Evolutionary conservation across 2,888 invertebrate species (phyloP), one percentile per base, ranked within the genome.

Genomic region (Eristalis intricaria): DNA sequence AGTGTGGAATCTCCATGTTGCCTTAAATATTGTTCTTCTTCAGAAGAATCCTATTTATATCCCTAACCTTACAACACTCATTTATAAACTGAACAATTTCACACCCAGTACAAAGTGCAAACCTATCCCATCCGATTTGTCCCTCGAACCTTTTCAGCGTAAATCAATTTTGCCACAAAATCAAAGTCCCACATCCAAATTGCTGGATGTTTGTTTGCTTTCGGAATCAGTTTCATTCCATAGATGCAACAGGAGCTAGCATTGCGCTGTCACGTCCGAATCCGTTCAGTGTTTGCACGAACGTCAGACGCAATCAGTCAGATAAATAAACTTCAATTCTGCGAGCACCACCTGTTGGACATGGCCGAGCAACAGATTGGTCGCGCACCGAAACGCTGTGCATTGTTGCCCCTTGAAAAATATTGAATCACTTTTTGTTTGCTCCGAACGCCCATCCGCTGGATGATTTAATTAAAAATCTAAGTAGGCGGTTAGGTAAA

Each of bases 291-390:
- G 75, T 75, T 80, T 80, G 50, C 66, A 69, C 69, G 35, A 75
- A 68, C 58, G 66, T 26, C 64, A 38, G 43, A 64, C 61, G 65
- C 70, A 82, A 82, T 70, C 81, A 82, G 69, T 82, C 81, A 69
- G 70, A 65, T 75, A 65, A 75, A 75, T 75, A 75, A 82, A 82
- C 75, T 69, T 64, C 64, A 82, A 61, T 38, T 64, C 56, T 58
- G 11, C 58, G 15, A n/a, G n/a, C 38, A 35, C 65, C 69, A 82
- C 81, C 75, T 82, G 75, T 82, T 82, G 81, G 19, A 38, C 50
- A 19, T 50, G 50, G 10, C 5, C 50, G 50, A 50, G 50, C 50
- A 50, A 50, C 19, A 19, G 50, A 50, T 50, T 50, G 50, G 50
- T n/a, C 26, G 26, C 15, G 4, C 26, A 60, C 13, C 26, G 63